Percentiles rank a stretch among this genome's conserved stretches.
phyloP scores from a whole-genome alignment of 2,113 vertebrate genomes.

The Eptesicus fuscus region DNA sequence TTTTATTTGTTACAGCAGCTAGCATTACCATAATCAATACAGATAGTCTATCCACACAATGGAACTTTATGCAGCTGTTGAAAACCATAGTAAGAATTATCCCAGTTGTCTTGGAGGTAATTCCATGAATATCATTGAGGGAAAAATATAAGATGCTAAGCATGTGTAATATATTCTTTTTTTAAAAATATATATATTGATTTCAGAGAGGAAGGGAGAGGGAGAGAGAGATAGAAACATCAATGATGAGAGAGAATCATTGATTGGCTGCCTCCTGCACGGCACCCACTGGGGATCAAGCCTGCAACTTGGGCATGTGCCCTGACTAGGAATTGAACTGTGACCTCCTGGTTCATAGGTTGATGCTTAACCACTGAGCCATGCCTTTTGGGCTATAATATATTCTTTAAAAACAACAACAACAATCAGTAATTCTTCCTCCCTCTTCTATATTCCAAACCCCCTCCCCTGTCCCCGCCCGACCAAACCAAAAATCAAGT shows the following conservation, averaged over 20 bases:
- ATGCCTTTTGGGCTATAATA: no score
- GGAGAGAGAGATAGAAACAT: no score
- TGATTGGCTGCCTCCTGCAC: no score
- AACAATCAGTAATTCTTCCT: background rate
- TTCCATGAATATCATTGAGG: background rate
- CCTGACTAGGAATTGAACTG: no score
- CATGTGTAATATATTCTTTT: background rate
- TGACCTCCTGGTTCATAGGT: no score
- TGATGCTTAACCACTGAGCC: no score
- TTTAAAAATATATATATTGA: background rate
- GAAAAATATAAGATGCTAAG: background rate
- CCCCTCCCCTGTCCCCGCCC: accelerated
- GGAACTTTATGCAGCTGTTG: background rate
- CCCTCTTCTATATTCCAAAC: background rate
- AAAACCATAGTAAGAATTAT: background rate
- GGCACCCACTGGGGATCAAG: no score
- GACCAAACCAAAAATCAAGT: background rate
- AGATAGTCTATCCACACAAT: background rate
- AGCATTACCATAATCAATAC: background rate
- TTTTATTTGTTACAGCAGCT: background rate
- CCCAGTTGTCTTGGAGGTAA: background rate
- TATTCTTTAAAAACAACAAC: no score
- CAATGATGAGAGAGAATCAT: no score
- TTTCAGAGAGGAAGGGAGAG: no score
- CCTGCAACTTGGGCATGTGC: no score